Conservation (phyloP, 1,140 invertebrate genomes). For the Drosophila nannoptera region DNA sequence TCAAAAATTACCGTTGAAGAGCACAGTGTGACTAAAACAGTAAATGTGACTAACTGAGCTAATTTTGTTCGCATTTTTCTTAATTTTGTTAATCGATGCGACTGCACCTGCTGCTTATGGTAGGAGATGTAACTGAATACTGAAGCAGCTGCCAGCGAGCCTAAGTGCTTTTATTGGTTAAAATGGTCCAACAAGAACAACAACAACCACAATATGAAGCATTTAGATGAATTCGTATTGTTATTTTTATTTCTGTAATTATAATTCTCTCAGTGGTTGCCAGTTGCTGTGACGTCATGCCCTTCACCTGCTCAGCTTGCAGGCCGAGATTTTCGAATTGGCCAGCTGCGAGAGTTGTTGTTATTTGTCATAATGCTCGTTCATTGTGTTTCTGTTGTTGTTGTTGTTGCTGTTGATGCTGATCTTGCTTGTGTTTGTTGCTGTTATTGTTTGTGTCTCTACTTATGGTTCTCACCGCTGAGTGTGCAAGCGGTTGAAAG, state of each 20-base stretch:
- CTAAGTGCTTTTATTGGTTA: constrained; percentile 51
- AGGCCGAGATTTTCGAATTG: constrained; percentile 6
- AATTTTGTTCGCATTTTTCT: constrained; percentile 7
- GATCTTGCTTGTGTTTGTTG: too few species aligned
- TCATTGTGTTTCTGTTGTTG: constrained; percentile 28
- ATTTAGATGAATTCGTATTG: constrained; percentile 15
- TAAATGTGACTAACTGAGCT: constrained; percentile 4
- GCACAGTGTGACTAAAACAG: constrained; percentile 21
- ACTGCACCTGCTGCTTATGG: constrained; percentile 6
- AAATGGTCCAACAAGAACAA: constrained; percentile 5
- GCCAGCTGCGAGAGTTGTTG: constrained; percentile 29
- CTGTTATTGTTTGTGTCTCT: too few species aligned
- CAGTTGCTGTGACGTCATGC: constrained; percentile 68
- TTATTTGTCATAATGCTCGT: constrained; percentile 42
- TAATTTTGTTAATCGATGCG: neutral
- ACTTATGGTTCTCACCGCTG: too few species aligned
- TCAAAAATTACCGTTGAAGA: constrained; percentile 47
- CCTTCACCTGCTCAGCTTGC: constrained; percentile 65
- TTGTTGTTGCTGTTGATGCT: constrained; percentile 2
- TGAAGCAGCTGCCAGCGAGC: constrained; percentile 34
- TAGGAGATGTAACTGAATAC: constrained; percentile 33
- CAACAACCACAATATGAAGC: neutral
- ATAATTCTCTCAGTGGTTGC: constrained; percentile 14
- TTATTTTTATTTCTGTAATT: constrained; percentile 3
- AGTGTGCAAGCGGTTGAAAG: neutral